Base-by-base conservation (phyloP, 2,797 vertebrate species). In the Poeciliopsis turneri region DNA sequence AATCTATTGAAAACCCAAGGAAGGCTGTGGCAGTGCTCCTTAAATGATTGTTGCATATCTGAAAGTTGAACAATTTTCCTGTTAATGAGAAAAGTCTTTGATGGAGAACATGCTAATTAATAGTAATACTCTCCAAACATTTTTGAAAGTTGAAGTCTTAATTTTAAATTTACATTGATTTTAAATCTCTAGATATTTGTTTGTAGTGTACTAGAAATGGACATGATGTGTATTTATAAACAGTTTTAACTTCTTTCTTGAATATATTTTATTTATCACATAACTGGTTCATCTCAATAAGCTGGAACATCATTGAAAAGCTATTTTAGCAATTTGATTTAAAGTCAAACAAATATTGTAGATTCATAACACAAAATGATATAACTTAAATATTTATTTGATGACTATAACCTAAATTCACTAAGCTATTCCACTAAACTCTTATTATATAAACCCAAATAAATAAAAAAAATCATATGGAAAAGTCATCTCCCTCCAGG, bases 151-250 rank as follows among this genome's bases (percentile, higher is more conserved):
- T 64, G 30, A 81, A 81, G 79, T 77, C 68, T 72, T 81, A 11
- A 86, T 86, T 85, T 81, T 16, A 92, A 77, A 81, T 86, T 72
- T 86, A 90, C 88, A 83, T 82, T 78, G 83, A 92, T 87, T 79
- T 81, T 55, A 78, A 80, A 83, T 76, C 36, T 79, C 49, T 68
- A 76, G 51, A 78, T 61, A 72, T 81, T 89, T 20, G 59, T 53
- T 85, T 87, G 70, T 80, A 90, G 77, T 82, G 75, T 78, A 82
- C 49, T 6, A 36, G 64, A 79, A 84, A 61, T 39, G 4, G 47
- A 76, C n/a, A 80, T 80, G n/a, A 53, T 55, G 28, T 86, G 51
- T 61, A 49, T 53, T 59, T 75, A 68, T 45, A 85, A 79, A 45
- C 64, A 7, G 45, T 72, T 82, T 43, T 46, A 78, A 53, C 59